phyloP scores from a whole-genome alignment of 1,140 invertebrate species.

The Caenorhabditis remanei region DNA sequence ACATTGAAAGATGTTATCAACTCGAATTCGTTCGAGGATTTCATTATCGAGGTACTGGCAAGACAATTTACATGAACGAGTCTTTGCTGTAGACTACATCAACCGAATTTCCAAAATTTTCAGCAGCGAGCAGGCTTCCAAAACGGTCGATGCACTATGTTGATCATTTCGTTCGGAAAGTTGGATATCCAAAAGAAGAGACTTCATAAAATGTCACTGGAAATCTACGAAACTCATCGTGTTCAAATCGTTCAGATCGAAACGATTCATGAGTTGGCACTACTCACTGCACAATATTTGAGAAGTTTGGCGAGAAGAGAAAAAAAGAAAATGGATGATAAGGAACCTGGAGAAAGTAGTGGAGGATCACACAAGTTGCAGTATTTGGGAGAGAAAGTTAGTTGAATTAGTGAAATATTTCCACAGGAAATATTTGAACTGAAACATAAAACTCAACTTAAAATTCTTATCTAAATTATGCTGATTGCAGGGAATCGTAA shows the following conservation, averaged over 20 bases:
- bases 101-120: background rate
- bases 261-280: background rate
- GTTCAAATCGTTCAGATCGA: slow-evolving; percentile 40
- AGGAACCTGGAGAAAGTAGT: background rate
- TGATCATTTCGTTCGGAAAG: slow-evolving; percentile 9
- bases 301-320: slow-evolving; percentile 42
- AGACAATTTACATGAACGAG: too few relatives aligned
- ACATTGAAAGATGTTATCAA: slow-evolving; percentile 26
- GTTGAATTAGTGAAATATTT: background rate
- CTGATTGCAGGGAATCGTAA: slow-evolving; percentile 42
- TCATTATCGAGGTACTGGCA: background rate
- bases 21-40: slow-evolving; percentile 7
- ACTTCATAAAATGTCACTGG: background rate
- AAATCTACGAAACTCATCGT: slow-evolving; percentile 29
- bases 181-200: background rate
- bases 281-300: slow-evolving; percentile 35
- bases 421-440: too few relatives aligned
- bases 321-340: background rate
- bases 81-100: background rate
- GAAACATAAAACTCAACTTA: background rate
- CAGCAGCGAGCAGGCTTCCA: slow-evolving; percentile 8
- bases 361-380: slow-evolving; percentile 3
- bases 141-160: slow-evolving; percentile 37
- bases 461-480: background rate
- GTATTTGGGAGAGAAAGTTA: slow-evolving; percentile 26